These are phyloP conservation scores for Toxostoma redivivum DNA, from an alignment of 2,113 vertebrate species.

Conservation along the genomic window DNA sequence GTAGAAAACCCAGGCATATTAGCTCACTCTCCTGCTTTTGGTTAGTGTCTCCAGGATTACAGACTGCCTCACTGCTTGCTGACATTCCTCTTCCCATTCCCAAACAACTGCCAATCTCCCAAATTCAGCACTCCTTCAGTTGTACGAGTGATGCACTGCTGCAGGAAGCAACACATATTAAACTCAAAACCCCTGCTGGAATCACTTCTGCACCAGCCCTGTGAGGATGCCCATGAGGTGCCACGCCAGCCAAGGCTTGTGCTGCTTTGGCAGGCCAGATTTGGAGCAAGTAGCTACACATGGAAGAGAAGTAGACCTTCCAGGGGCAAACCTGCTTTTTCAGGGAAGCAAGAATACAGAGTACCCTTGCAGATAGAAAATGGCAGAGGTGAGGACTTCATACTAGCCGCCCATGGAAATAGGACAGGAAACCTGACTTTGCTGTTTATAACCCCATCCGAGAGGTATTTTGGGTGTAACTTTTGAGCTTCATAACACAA, in stretches of 20 bases:
- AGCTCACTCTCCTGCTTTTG: neutral
- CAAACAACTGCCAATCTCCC: neutral
- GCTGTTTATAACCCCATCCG: neutral
- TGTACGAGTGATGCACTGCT: fast-evolving
- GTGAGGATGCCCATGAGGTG: neutral
- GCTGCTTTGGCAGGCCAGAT: neutral
- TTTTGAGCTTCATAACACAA: neutral
- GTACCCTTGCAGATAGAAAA: neutral
- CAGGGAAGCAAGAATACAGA: neutral
- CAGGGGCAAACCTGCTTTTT: neutral
- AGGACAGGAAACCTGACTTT: neutral
- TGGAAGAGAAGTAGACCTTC: neutral
- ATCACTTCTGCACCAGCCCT: neutral
- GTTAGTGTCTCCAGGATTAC: neutral
- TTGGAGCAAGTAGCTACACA: neutral
- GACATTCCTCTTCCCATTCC: neutral
- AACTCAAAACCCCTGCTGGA: neutral
- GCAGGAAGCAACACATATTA: neutral
- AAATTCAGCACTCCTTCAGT: neutral
- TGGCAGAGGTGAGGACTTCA: neutral
- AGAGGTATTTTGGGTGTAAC: neutral
- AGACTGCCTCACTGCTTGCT: neutral
- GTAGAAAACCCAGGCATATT: neutral
- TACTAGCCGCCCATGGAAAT: neutral
- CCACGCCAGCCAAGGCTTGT: neutral